Evolutionary conservation across 2,113 vertebrate species (phyloP).

Genomic region (Gopherus flavomarginatus): DNA sequence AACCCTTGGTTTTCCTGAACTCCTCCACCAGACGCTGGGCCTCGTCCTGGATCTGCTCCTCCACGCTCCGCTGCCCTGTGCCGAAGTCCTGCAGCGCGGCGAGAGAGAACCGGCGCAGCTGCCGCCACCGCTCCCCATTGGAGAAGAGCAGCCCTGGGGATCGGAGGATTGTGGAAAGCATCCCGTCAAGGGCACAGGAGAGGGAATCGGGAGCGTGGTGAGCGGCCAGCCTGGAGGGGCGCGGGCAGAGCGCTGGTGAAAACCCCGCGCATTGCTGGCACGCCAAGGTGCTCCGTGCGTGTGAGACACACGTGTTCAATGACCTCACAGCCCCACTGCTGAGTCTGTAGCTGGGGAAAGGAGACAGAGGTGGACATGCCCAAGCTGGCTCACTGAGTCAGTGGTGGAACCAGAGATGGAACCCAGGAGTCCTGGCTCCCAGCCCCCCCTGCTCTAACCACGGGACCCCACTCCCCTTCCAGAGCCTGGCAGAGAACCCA

Average conservation of each 20-base stretch:
- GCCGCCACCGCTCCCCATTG: slow-evolving; percentile 71
- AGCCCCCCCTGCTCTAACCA: too few species aligned
- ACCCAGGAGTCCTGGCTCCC: neutral
- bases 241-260: neutral
- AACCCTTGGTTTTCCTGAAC: slow-evolving; percentile 73
- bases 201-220: too few species aligned
- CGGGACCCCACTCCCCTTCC: neutral
- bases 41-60: slow-evolving; percentile 70
- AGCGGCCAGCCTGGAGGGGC: too few species aligned
- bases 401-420: neutral
- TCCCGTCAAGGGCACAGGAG: too few species aligned
- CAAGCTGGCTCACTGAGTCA: neutral
- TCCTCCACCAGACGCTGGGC: slow-evolving; percentile 53
- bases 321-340: too few species aligned
- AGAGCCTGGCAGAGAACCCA: too few species aligned
- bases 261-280: too few species aligned
- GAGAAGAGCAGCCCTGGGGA: slow-evolving; percentile 37
- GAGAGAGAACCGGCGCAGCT: slow-evolving; percentile 65
- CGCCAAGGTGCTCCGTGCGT: too few species aligned
- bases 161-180: too few species aligned
- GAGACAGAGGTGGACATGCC: neutral
- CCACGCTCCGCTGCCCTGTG: slow-evolving; percentile 69
- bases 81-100: slow-evolving; percentile 71
- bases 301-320: neutral
- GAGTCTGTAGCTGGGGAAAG: neutral